Base-by-base conservation (phyloP, 2,113 vertebrate species). In the Eonycteris spelaea region DNA sequence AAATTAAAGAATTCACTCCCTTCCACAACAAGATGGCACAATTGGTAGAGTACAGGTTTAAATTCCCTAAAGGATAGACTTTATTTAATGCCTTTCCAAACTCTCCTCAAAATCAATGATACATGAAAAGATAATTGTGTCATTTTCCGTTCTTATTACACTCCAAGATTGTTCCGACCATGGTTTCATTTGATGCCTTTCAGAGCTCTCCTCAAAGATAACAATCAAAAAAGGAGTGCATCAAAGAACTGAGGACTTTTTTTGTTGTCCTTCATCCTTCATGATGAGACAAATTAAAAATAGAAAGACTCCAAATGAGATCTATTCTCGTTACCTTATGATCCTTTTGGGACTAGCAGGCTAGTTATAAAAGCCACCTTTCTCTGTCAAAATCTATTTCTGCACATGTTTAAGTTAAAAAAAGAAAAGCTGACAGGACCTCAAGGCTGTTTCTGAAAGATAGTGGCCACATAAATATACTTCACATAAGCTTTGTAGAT, bases 151-250 rank as follows among this genome's bases (percentile, higher is more conserved):
- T 96, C 71, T 86, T 63, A 93, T 35, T 77, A 30, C 82, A 55
- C 88, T 59, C 93, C 90, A 91, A 97, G 96, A 94, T 48, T 88
- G 12, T 40, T 5, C 5, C 80, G 48, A 96, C 74, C 97, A 97
- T 96, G 79, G 77, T 67, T 95, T 98, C 97, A 95, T 95, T 92
- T 84, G 74, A 89, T 45, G 70, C 19, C 57, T 89, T 35, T 38
- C 84, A 95, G 19, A 90, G 74, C 73, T 90, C 80, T 78, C 57
- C 93, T 90, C n/a, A 1, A 26, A 98, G 71, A 89, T 45, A 91
- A 92, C 51, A 95, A 63, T 93, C 65, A 78, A 78, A 57, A 6
- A 96, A 55, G 5, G n/a, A 92, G 70, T 45, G 84, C 65, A 38
- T 75, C 90, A 82, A 38, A 86, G 12, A 92, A 95, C 71, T 24